Evolutionary conservation across 1,140 invertebrate species (phyloP).

Genomic region (Oscheius sp.): DNA sequence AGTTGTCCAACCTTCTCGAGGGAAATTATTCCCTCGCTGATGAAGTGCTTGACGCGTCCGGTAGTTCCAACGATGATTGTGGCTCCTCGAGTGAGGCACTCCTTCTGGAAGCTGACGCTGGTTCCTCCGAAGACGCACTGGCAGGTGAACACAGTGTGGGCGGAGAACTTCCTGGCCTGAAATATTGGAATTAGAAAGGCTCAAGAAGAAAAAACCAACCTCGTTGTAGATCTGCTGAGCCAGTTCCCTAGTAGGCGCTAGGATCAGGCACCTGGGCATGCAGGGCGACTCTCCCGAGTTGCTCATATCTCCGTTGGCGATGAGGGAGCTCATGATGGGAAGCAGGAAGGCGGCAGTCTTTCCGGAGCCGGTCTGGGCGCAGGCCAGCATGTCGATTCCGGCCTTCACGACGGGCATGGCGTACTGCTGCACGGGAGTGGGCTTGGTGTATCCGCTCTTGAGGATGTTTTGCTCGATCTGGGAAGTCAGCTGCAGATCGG

Average conservation of each 20-base stretch:
- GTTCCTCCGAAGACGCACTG: conserved; percentile 44
- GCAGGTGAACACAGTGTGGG: conserved; percentile 64
- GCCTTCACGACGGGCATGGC: conserved; percentile 34
- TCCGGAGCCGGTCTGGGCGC: conserved; percentile 67
- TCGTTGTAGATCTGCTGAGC: conserved; percentile 96
- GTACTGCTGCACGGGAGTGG: conserved; percentile 65
- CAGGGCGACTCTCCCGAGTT: conserved; percentile 1
- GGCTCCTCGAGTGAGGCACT: conserved; percentile 68
- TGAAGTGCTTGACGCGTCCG: conserved; percentile 83
- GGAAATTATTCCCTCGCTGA: conserved; percentile 68
- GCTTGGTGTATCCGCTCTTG: conserved; percentile 76
- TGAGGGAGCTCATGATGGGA: conserved; percentile 91
- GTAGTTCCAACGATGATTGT: conserved; percentile 90
- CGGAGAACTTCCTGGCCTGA: conserved; percentile 83
- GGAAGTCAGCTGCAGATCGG: background rate
- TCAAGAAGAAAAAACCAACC: conserved; percentile 88
- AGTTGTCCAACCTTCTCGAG: conserved; percentile 10
- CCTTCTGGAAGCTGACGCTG: conserved; percentile 13
- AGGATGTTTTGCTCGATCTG: conserved; percentile 72
- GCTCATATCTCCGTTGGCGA: conserved; percentile 67
- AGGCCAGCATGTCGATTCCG: conserved; percentile 52
- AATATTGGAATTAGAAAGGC: conserved; percentile 44
- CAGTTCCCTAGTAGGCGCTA: conserved; percentile 90
- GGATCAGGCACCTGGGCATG: conserved; percentile 73
- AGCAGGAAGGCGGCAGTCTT: conserved; percentile 95